Evolutionary conservation across 1,140 invertebrate genomes (phyloP).

Genomic region (Drosophila asahinai): DNA sequence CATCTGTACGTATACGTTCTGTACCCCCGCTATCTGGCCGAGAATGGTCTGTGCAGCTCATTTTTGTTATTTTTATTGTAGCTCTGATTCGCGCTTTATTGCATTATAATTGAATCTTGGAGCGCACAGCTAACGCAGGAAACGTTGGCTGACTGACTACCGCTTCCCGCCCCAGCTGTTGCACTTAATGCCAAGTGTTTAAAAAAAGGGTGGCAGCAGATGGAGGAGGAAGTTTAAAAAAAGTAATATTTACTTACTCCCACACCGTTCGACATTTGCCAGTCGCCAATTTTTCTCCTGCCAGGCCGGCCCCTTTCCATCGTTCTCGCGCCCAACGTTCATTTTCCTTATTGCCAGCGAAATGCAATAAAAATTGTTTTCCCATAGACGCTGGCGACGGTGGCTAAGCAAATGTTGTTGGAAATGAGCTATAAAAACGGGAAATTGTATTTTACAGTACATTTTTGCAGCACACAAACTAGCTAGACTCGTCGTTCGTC

Average conservation of each 20-base stretch:
- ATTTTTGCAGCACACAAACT: slow-evolving; percentile 78
- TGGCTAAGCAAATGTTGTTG: slow-evolving; percentile 78
- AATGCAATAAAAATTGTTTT: slow-evolving; percentile 84
- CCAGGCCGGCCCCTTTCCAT: background rate
- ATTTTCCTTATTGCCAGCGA: slow-evolving; percentile 75
- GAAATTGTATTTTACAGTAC: slow-evolving; percentile 82
- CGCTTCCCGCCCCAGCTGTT: slow-evolving; percentile 63
- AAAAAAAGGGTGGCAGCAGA: slow-evolving; percentile 43
- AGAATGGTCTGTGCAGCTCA: slow-evolving; percentile 28
- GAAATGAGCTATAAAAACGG: slow-evolving; percentile 82
- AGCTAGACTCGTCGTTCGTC: slow-evolving; percentile 49
- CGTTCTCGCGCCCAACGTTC: slow-evolving; percentile 26
- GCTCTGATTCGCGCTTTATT: slow-evolving; percentile 83
- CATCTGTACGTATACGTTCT: slow-evolving; percentile 33
- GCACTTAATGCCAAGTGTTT: slow-evolving; percentile 81
- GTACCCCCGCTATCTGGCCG: slow-evolving; percentile 22
- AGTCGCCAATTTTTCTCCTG: slow-evolving; percentile 31
- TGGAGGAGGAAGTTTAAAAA: slow-evolving; percentile 17
- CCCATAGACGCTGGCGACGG: slow-evolving; percentile 62
- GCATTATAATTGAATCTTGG: slow-evolving; percentile 84
- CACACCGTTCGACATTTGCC: slow-evolving; percentile 38
- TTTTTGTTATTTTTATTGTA: slow-evolving; percentile 81
- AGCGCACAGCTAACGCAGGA: slow-evolving; percentile 82
- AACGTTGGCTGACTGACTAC: slow-evolving; percentile 75
- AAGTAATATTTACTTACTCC: slow-evolving; percentile 77